Evolutionary conservation across 1,140 invertebrate genomes (phyloP).

Genomic region (Dysdera silvatica): DNA sequence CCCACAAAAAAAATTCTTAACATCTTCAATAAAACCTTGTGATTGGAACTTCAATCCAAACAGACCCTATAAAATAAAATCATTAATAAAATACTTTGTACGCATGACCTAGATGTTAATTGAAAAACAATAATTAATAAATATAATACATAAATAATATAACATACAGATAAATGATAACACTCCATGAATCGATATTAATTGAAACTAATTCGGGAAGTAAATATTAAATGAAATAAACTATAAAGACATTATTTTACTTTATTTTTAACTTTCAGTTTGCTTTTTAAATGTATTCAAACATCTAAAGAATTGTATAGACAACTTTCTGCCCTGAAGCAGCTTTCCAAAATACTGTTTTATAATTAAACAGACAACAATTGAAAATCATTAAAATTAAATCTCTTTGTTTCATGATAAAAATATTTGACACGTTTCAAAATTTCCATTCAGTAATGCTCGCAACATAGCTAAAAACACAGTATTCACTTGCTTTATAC

Average conservation of each 20-base stretch:
- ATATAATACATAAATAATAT: neutral
- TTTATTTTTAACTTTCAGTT: neutral
- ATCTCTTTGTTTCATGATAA: no score
- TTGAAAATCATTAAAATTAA: no score
- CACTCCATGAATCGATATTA: neutral
- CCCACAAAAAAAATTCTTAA: conserved; percentile 23
- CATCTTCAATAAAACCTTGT: conserved; percentile 20
- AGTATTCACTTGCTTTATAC: no score
- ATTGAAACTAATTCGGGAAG: neutral
- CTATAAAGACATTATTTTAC: neutral
- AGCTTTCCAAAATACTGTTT: neutral
- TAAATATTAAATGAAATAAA: neutral
- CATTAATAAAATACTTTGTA: no score
- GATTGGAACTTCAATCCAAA: conserved; percentile 25
- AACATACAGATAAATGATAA: neutral
- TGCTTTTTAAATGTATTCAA: neutral
- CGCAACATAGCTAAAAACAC: no score
- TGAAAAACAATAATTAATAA: neutral
- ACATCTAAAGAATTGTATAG: neutral
- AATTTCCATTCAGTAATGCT: no score
- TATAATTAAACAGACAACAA: neutral
- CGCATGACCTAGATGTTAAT: no score
- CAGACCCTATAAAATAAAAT: conserved; percentile 18
- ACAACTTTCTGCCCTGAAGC: neutral
- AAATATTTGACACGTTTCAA: no score